These are phyloP conservation scores for Indri indri DNA, from an alignment of 2,113 vertebrate genomes.

Conservation along the genomic window DNA sequence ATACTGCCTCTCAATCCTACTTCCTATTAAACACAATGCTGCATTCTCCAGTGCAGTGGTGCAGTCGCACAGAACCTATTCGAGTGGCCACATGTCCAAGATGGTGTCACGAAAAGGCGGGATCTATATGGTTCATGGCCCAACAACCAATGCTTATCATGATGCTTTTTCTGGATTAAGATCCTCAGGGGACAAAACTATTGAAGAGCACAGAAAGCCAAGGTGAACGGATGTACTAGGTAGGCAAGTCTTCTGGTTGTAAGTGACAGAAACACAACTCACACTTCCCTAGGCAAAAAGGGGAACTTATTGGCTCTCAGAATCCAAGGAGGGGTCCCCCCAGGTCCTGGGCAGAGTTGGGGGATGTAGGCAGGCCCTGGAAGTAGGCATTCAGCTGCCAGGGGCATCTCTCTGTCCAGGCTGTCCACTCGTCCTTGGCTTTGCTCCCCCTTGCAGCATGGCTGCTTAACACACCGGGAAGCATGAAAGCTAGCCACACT, in stretches of 20 bases:
- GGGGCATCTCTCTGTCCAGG: not conserved
- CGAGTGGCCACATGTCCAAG: not conserved
- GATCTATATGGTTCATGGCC: not conserved
- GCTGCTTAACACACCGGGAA: not conserved
- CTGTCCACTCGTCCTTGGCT: not conserved
- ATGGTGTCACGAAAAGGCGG: not conserved
- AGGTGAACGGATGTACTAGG: not conserved
- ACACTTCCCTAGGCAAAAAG: not conserved
- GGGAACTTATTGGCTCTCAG: not conserved
- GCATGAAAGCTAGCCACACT: not conserved
- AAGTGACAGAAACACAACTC: not conserved
- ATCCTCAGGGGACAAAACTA: not conserved
- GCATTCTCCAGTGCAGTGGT: not conserved
- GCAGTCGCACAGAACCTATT: not conserved
- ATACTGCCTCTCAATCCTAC: not conserved
- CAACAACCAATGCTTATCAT: not conserved
- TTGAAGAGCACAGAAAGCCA: not conserved
- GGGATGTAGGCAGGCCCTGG: too few species aligned
- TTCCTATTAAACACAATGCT: not conserved
- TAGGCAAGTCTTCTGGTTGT: not conserved
- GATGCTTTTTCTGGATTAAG: not conserved
- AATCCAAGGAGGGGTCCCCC: not conserved
- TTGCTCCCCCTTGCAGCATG: not conserved
- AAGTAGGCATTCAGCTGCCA: not conserved
- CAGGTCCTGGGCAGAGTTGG: not conserved